Conservation (phyloP, 2,113 vertebrate genomes). For the Apteryx mantelli region DNA sequence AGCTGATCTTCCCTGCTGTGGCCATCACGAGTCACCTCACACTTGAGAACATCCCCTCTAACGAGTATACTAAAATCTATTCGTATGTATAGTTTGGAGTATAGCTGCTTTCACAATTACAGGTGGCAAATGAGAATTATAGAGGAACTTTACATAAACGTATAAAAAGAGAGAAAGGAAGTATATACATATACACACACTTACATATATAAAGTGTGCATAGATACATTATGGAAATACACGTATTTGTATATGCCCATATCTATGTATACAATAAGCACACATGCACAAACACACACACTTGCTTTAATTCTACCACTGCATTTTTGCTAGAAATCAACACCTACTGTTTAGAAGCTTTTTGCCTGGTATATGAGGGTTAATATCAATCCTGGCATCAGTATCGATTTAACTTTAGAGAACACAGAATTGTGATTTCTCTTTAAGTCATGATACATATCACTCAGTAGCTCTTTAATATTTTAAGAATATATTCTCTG, state of each 20-base stretch:
- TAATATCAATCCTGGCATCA: not conserved
- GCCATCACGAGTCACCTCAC: not conserved
- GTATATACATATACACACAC: not conserved
- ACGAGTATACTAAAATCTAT: not conserved
- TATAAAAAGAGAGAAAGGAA: not conserved
- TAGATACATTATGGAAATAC: not conserved
- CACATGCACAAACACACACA: not conserved
- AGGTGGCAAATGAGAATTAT: not conserved
- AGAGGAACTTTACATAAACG: not conserved
- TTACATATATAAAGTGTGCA: accelerated
- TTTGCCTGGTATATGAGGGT: not conserved
- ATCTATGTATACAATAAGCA: not conserved
- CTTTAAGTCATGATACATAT: not conserved
- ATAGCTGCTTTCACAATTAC: not conserved
- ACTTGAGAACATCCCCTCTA: not conserved
- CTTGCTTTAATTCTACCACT: not conserved
- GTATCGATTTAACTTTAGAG: not conserved
- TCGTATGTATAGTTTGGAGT: not conserved
- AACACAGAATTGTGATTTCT: not conserved
- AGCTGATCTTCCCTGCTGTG: not conserved
- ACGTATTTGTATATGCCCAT: not conserved
- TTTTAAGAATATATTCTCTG: not conserved
- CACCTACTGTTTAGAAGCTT: not conserved
- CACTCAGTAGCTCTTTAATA: not conserved
- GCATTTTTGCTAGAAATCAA: not conserved